Conservation (phyloP, 64 coral and sea anemone species). For the Acropora tenuis region DNA sequence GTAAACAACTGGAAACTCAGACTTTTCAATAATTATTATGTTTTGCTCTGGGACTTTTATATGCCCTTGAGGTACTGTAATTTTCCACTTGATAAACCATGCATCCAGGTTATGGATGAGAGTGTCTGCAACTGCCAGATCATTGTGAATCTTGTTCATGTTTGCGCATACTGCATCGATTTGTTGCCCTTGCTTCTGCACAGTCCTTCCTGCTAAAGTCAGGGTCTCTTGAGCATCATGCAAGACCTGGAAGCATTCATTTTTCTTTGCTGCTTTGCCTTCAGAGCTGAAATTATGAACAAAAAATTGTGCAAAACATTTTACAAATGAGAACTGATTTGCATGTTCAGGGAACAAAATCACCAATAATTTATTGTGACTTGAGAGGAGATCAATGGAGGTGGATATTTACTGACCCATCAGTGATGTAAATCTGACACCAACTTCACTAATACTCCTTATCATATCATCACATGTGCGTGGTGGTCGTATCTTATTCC, state of each 20-base stretch:
- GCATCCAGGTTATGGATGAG: conserved; percentile 89
- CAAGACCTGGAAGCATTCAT: conserved; percentile 61
- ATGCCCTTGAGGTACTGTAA: conserved; percentile 46
- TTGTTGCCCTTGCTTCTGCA: conserved; percentile 91
- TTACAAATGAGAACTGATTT: too few species aligned
- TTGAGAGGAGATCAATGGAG: too few species aligned
- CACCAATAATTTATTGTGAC: too few species aligned
- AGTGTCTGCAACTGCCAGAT: conserved; percentile 90
- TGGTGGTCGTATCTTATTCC: too few species aligned
- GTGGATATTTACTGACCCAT: too few species aligned
- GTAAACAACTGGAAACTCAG: conserved; percentile 82
- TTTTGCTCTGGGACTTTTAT: conserved; percentile 66
- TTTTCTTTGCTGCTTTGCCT: not conserved
- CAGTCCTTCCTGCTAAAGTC: conserved; percentile 54
- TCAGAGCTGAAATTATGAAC: conserved; percentile 23
- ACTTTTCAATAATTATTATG: conserved; percentile 56
- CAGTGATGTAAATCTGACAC: too few species aligned
- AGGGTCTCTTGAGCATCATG: conserved; percentile 83
- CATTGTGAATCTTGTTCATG: conserved; percentile 96
- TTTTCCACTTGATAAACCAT: conserved; percentile 91
- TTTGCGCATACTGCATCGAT: conserved; percentile 79
- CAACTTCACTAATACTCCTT: too few species aligned
- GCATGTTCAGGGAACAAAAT: too few species aligned
- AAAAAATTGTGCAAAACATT: not conserved
- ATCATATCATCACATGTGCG: too few species aligned